These are phyloP conservation scores for Tichodroma muraria DNA, from an alignment of 2,113 vertebrate species.

Conservation along the genomic window DNA sequence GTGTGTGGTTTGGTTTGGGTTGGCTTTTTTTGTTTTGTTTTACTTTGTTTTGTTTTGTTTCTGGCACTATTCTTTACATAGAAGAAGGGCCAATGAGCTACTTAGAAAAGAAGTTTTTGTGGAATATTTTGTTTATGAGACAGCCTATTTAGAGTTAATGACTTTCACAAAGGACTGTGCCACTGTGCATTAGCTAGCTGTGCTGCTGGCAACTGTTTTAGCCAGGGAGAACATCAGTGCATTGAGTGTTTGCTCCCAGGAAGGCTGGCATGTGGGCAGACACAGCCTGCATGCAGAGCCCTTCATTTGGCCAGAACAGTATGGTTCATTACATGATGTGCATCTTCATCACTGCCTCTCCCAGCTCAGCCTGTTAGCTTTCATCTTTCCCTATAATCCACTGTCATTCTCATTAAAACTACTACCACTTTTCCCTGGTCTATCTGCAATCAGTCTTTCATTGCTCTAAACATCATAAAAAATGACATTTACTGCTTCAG, in stretches of 20 bases:
- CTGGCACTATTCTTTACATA: background rate
- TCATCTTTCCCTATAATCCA: background rate
- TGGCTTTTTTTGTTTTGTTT: background rate
- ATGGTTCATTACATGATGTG: conserved; percentile 40
- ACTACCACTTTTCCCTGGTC: background rate
- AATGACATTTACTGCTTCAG: conserved; percentile 1
- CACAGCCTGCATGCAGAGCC: background rate
- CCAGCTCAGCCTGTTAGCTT: background rate
- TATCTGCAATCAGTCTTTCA: background rate
- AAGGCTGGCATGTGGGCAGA: background rate
- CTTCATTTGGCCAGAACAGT: background rate
- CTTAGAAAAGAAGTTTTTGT: background rate
- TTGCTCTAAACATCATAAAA: background rate
- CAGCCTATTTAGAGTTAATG: background rate
- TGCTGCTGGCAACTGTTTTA: background rate
- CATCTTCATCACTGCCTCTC: conserved; percentile 6
- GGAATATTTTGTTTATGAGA: background rate
- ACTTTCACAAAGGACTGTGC: background rate
- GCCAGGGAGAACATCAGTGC: background rate
- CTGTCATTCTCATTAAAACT: conserved; percentile 6
- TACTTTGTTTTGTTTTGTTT: background rate
- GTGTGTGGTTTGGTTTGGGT: too few relatives aligned
- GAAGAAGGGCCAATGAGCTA: background rate
- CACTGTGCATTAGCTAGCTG: background rate
- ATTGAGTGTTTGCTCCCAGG: background rate